Conservation (phyloP, 2,888 invertebrate species). For the Rhagophthalmus giganteus region DNA sequence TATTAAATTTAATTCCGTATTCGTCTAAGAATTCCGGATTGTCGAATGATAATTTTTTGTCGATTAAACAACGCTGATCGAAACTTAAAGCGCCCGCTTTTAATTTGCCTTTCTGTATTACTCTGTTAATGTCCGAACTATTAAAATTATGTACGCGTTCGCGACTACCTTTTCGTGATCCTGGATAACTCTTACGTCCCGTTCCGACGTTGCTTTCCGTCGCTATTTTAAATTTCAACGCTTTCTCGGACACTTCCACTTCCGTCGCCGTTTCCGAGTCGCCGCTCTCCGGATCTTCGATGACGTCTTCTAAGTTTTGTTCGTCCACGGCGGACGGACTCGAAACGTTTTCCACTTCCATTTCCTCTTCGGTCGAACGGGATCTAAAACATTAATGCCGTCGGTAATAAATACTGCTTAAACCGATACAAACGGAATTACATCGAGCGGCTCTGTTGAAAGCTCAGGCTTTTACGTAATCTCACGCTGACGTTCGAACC, state of each 20-base stretch:
- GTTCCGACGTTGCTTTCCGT: constrained; percentile 62
- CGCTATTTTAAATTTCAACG: constrained; percentile 75
- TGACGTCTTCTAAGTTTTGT: constrained; percentile 57
- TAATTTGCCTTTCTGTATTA: constrained; percentile 57
- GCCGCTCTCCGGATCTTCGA: constrained; percentile 63
- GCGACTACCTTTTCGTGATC: constrained; percentile 69
- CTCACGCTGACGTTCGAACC: constrained; percentile 60
- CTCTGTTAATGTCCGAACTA: constrained; percentile 56
- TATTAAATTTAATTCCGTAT: constrained; percentile 48
- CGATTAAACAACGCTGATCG: constrained; percentile 41
- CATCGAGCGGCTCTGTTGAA: constrained; percentile 53
- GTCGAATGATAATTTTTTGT: constrained; percentile 52
- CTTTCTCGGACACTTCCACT: constrained; percentile 74
- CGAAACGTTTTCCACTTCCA: constrained; percentile 53
- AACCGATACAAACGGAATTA: too few relatives aligned
- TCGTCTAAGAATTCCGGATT: constrained; percentile 53
- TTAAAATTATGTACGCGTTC: constrained; percentile 59
- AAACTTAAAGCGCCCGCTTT: constrained; percentile 49
- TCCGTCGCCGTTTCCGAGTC: constrained; percentile 72
- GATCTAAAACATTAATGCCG: too few relatives aligned
- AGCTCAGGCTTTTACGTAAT: constrained; percentile 59
- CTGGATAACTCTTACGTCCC: constrained; percentile 66
- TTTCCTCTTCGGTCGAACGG: constrained; percentile 52
- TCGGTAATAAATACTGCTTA: too few relatives aligned
- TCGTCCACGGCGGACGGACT: constrained; percentile 42